phyloP scores from a whole-genome alignment of 2,113 vertebrate species.

The Cyphomyrus discorhynchus region DNA sequence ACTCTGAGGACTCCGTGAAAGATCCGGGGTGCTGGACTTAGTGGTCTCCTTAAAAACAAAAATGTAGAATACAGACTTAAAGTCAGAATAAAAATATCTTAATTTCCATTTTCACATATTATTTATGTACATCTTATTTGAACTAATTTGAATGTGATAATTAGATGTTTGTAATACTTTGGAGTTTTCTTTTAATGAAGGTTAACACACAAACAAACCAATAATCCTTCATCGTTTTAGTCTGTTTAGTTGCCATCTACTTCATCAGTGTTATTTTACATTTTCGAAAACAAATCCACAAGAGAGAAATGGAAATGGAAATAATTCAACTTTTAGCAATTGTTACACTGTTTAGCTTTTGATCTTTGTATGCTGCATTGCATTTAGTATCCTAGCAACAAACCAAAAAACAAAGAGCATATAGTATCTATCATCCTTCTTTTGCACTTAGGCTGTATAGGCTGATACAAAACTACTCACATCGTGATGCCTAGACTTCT shows the following conservation, averaged over 20 bases:
- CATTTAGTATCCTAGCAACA: neutral
- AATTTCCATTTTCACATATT: neutral
- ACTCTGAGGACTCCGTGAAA: conserved; percentile 79
- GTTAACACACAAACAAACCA: neutral
- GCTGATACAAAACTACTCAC: conserved; percentile 68
- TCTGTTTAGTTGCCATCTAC: neutral
- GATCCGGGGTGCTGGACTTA: conserved; percentile 81
- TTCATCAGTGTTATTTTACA: neutral
- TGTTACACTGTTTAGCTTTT: neutral
- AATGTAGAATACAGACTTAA: neutral
- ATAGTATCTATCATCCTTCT: neutral
- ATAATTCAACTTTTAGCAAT: neutral
- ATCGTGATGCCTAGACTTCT: conserved; percentile 77
- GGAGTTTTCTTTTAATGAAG: neutral
- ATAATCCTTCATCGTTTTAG: neutral
- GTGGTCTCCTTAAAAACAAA: conserved; percentile 66
- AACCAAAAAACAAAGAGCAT: neutral
- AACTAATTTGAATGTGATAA: neutral
- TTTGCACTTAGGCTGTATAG: neutral
- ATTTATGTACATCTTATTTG: neutral
- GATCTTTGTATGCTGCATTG: neutral
- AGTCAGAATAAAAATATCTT: neutral
- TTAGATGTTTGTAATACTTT: neutral
- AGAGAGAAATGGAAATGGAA: neutral
- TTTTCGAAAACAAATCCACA: neutral